Evolutionary conservation across 2,113 vertebrate genomes (phyloP).

Genomic region (Polypterus bichir): DNA sequence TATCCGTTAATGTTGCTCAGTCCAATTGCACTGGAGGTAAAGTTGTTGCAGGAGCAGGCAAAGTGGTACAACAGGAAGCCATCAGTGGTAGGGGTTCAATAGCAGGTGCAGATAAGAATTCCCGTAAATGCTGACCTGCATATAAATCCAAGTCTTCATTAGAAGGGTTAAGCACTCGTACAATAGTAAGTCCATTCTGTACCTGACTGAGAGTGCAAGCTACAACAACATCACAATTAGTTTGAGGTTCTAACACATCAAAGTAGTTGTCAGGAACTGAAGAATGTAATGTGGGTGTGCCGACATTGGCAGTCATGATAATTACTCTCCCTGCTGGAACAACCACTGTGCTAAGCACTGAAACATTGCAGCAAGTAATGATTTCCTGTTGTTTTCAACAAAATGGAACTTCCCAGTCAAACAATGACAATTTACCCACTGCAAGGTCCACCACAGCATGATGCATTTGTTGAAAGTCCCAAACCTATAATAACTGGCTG

Average conservation of each 20-base stretch:
- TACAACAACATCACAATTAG: neutral
- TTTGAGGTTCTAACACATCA: neutral
- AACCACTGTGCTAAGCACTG: neutral
- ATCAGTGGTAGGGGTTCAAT: neutral
- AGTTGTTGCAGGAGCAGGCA: neutral
- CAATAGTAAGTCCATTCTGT: neutral
- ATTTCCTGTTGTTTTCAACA: neutral
- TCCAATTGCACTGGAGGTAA: neutral
- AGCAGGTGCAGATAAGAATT: neutral
- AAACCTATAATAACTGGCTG: neutral
- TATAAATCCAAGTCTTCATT: neutral
- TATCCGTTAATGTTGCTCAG: no score
- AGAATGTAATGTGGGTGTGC: neutral
- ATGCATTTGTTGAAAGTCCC: neutral
- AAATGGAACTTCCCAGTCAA: neutral
- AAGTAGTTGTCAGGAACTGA: neutral
- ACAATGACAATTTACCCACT: neutral
- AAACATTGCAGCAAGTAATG: neutral
- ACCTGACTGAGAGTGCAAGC: neutral
- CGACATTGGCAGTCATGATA: neutral
- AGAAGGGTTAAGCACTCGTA: neutral
- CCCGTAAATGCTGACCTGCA: neutral
- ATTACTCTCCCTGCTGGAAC: neutral
- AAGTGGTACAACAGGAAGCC: neutral
- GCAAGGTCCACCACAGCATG: neutral